Percentiles rank a stretch among this genome's conserved stretches.
These are phyloP conservation scores for Holothuria glaberrima DNA, from an alignment of 35 echinoderm and acorn worm species.

Conservation along the genomic window DNA sequence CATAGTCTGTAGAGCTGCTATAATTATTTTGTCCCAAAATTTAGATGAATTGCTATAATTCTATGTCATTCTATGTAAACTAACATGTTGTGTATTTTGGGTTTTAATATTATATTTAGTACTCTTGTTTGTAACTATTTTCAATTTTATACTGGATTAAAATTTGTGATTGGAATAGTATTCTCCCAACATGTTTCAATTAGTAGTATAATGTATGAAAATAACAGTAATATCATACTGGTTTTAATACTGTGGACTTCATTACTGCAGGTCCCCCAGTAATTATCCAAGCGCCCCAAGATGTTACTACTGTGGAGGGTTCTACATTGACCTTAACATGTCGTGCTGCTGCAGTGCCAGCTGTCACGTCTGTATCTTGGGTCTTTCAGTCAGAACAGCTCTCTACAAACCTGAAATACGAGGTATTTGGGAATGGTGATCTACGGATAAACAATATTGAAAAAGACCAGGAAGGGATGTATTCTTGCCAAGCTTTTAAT, in stretches of 20 bases:
- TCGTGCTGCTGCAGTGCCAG: slow-evolving; percentile 61
- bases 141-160: too few relatives aligned
- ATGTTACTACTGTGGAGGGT: slow-evolving; percentile 69
- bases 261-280: slow-evolving; percentile 63
- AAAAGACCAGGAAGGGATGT: slow-evolving; percentile 76
- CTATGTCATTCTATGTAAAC: too few relatives aligned
- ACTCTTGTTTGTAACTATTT: too few relatives aligned
- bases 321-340: slow-evolving; percentile 51
- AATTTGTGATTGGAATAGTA: too few relatives aligned
- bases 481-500: slow-evolving; percentile 77
- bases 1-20: too few relatives aligned
- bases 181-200: neutral
- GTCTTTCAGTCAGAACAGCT: slow-evolving; percentile 50
- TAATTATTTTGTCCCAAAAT: too few relatives aligned
- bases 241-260: neutral
- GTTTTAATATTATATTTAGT: too few relatives aligned
- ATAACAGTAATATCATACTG: neutral
- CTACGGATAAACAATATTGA: slow-evolving; percentile 73
- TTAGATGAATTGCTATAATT: too few relatives aligned
- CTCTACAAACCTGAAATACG: slow-evolving; percentile 59
- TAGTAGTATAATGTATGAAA: neutral
- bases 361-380: slow-evolving; percentile 63
- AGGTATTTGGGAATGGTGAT: slow-evolving; percentile 85
- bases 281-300: slow-evolving; percentile 35
- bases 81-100: too few relatives aligned